phyloP scores from a whole-genome alignment of 2,113 vertebrate genomes.

The Otocyon megalotis region DNA sequence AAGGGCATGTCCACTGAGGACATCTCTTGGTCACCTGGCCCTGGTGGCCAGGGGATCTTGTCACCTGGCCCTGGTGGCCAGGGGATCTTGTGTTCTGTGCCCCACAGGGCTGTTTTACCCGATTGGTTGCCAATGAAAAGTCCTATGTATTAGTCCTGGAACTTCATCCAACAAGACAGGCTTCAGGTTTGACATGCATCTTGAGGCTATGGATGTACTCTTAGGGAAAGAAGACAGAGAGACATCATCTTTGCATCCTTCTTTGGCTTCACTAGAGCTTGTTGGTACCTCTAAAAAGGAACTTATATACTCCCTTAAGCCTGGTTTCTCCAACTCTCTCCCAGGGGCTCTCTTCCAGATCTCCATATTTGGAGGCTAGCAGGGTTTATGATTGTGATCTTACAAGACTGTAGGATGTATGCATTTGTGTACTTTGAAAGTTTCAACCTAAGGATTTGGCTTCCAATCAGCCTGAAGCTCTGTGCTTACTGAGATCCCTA shows the following conservation, averaged over 20 bases:
- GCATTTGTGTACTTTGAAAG: background rate
- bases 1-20: background rate
- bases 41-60: background rate
- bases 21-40: background rate
- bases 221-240: background rate
- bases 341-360: background rate
- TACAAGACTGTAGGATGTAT: background rate
- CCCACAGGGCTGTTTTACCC: background rate
- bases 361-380: background rate
- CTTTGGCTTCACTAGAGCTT: background rate
- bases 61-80: background rate
- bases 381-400: background rate
- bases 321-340: background rate
- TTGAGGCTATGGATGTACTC: background rate
- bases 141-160: background rate
- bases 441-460: background rate
- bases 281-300: background rate
- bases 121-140: background rate
- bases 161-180: background rate
- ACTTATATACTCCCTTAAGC: background rate
- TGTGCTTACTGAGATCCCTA: background rate
- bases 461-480: background rate
- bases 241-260: background rate
- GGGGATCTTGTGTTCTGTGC: background rate
- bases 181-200: background rate